Evolutionary conservation across 2,797 vertebrate species (phyloP).

Genomic region (Ateles fusciceps): DNA sequence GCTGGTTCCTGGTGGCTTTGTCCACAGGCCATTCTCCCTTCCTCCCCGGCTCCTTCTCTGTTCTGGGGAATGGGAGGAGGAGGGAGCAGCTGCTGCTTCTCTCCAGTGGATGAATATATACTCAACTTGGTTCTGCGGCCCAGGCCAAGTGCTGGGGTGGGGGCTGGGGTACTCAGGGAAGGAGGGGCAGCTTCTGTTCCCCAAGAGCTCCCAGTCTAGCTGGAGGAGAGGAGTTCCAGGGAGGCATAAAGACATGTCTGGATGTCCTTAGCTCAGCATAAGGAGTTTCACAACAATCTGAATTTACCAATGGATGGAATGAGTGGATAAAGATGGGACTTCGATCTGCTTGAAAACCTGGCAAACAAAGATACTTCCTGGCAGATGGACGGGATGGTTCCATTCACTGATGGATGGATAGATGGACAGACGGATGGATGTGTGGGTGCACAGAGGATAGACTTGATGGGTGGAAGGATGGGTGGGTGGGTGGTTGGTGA

Average conservation of each 20-base stretch:
- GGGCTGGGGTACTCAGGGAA: not conserved
- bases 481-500: not conserved
- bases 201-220: not conserved
- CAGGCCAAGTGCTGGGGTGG: not conserved
- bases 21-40: not conserved
- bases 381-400: too few relatives aligned
- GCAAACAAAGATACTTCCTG: not conserved
- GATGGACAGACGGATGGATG: not conserved
- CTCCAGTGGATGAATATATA: not conserved
- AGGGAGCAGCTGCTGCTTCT: not conserved
- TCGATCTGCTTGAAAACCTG: not conserved
- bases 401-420: not conserved
- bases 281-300: not conserved
- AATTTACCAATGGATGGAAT: not conserved
- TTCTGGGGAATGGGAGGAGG: too few relatives aligned
- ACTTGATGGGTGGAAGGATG: not conserved
- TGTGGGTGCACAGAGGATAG: not conserved
- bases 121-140: accelerated
- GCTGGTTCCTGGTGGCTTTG: not conserved
- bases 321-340: not conserved
- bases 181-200: not conserved
- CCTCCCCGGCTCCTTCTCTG: too few relatives aligned
- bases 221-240: not conserved
- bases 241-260: not conserved
- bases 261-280: not conserved